phyloP scores from a whole-genome alignment of 2,797 vertebrate genomes.

The Lemur catta region DNA sequence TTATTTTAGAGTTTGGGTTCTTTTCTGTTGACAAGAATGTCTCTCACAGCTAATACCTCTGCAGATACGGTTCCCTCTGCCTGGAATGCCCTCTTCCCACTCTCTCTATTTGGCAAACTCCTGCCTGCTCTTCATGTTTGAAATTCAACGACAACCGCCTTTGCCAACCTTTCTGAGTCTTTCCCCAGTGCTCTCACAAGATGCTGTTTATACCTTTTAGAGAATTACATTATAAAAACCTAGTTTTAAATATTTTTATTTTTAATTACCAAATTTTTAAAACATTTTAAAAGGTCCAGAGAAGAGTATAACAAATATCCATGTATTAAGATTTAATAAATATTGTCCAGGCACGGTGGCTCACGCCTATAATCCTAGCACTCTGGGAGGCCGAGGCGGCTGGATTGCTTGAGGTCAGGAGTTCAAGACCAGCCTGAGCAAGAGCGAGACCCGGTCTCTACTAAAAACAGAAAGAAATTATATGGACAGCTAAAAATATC shows the following conservation, averaged over 20 bases:
- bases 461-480: too few relatives aligned
- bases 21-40: neutral
- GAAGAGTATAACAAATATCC: neutral
- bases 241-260: neutral
- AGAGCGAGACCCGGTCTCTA: too few relatives aligned
- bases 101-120: neutral
- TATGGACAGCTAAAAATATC: too few relatives aligned
- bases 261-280: neutral
- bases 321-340: neutral
- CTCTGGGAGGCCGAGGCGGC: too few relatives aligned
- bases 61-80: neutral
- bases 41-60: neutral
- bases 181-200: neutral
- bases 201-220: neutral
- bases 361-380: too few relatives aligned
- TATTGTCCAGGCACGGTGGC: too few relatives aligned
- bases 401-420: too few relatives aligned
- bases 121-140: neutral
- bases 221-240: neutral
- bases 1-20: too few relatives aligned
- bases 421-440: too few relatives aligned
- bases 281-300: neutral
- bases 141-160: too few relatives aligned
- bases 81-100: neutral
- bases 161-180: neutral